Evolutionary conservation across 2,797 vertebrate species (phyloP).

Genomic region (Alauda arvensis): DNA sequence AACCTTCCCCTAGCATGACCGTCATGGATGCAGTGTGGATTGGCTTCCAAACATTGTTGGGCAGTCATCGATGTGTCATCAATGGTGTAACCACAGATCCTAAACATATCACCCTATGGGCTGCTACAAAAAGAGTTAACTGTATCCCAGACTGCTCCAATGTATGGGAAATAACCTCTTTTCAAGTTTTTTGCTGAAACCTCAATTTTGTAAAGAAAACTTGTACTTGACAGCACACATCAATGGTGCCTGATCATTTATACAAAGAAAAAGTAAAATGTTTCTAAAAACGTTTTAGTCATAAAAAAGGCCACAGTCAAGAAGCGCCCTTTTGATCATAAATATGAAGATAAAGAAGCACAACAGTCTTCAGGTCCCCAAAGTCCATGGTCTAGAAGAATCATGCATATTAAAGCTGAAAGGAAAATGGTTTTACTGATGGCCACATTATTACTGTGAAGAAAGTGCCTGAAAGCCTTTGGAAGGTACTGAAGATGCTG

Average conservation of each 20-base stretch:
- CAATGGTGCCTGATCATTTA: not conserved
- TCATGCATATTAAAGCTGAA: not conserved
- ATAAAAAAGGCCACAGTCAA: not conserved
- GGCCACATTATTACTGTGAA: not conserved
- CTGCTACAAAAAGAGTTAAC: not conserved
- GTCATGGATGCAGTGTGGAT: not conserved
- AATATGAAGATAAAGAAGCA: not conserved
- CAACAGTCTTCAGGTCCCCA: not conserved
- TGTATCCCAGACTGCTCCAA: not conserved
- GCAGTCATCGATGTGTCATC: fast-evolving
- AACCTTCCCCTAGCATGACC: not conserved
- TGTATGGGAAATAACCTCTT: not conserved
- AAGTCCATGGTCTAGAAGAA: not conserved
- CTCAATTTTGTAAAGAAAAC: not conserved
- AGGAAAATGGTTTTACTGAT: not conserved
- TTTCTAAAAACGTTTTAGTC: not conserved
- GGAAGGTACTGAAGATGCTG: not conserved
- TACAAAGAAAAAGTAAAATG: not conserved
- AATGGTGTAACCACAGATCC: not conserved
- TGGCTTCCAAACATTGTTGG: fast-evolving
- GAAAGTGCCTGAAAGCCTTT: not conserved
- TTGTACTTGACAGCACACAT: not conserved
- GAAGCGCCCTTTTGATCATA: not conserved
- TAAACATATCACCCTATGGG: not conserved
- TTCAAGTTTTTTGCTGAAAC: not conserved